These are phyloP conservation scores for Dugesia japonica DNA, from an alignment of 2,888 invertebrate species.

Conservation along the genomic window DNA sequence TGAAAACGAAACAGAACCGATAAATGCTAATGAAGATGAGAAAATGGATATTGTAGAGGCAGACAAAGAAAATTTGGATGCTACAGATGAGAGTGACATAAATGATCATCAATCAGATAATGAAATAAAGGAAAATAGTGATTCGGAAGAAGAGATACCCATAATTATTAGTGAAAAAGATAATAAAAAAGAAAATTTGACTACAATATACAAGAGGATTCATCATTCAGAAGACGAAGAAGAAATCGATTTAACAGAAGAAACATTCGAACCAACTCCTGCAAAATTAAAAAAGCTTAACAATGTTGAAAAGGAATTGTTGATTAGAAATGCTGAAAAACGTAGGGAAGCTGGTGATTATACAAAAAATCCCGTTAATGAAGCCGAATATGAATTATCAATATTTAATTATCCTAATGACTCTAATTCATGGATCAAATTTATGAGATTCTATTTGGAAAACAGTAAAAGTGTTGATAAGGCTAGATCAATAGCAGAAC, in stretches of 20 bases:
- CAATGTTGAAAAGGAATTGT: not conserved
- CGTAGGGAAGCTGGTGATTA: not conserved
- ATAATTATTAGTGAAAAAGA: not conserved
- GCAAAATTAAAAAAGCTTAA: not conserved
- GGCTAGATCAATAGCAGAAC: not conserved
- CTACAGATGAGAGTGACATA: too few relatives aligned
- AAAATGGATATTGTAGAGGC: not conserved
- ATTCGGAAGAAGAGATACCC: not conserved
- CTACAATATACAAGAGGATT: not conserved
- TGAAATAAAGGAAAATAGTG: not conserved
- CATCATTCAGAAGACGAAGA: not conserved
- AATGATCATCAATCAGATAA: too few relatives aligned
- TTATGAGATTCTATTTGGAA: not conserved
- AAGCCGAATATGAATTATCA: not conserved
- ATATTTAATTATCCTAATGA: slow-evolving; percentile 3
- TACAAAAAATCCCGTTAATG: not conserved
- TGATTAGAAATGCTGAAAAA: not conserved
- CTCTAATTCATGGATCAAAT: not conserved
- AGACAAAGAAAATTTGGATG: too few relatives aligned
- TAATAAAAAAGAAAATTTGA: not conserved
- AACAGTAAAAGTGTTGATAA: not conserved
- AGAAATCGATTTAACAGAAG: not conserved
- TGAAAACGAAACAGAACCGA: not conserved
- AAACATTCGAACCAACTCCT: not conserved
- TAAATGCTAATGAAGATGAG: not conserved